These are phyloP conservation scores for Characodon lateralis DNA, from an alignment of 2,797 vertebrate species.

Conservation along the genomic window DNA sequence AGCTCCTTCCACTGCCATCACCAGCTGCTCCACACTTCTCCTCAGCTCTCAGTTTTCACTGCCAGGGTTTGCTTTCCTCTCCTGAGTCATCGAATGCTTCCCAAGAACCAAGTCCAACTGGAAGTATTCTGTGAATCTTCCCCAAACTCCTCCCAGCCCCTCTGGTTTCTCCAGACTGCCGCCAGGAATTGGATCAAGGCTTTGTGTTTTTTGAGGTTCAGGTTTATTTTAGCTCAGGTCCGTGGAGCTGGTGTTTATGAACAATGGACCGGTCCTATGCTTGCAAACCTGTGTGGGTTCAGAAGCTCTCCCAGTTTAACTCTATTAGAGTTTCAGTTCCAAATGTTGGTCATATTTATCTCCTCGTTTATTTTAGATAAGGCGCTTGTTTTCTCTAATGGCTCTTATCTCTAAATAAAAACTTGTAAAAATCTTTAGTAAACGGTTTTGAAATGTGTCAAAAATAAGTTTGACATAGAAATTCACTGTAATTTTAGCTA, in stretches of 20 bases:
- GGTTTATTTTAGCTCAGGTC: neutral
- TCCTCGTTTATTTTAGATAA: neutral
- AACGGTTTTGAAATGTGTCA: no score
- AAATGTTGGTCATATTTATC: neutral
- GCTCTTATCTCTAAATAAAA: neutral
- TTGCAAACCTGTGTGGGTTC: neutral
- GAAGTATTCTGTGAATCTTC: neutral
- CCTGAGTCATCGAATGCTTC: neutral
- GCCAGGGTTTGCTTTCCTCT: neutral
- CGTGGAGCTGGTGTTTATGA: neutral
- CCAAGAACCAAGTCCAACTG: neutral
- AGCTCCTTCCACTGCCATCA: neutral
- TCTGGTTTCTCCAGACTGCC: neutral
- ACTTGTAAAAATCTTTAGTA: no score
- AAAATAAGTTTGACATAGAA: no score
- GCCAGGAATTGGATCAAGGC: no score
- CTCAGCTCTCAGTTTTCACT: neutral
- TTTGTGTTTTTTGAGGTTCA: neutral
- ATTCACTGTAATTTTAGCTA: neutral
- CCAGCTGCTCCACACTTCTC: neutral
- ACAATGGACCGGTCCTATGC: neutral
- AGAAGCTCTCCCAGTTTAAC: neutral
- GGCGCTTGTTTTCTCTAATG: neutral
- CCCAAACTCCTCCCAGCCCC: no score
- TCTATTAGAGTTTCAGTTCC: neutral